phyloP scores from a whole-genome alignment of 1,140 invertebrate species.

The Lepidurus apus region DNA sequence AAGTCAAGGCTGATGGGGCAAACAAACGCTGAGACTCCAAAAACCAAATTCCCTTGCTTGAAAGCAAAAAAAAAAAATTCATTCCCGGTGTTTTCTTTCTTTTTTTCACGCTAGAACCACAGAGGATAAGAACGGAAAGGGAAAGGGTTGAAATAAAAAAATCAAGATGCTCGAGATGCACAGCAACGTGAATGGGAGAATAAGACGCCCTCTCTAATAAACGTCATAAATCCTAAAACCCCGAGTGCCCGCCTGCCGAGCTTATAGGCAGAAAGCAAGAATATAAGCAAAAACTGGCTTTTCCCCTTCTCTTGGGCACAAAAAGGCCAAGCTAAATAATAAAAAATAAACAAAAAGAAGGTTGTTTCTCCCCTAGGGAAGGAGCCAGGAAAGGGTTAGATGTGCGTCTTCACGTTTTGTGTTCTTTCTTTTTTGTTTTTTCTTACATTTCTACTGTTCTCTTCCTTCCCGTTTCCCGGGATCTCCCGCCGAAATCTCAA shows the following conservation, averaged over 20 bases:
- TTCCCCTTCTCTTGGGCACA: not conserved
- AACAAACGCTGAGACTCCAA: not conserved
- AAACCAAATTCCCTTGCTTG: not conserved
- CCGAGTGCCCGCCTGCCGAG: conserved; percentile 3
- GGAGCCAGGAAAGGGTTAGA: not conserved
- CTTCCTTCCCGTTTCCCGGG: conserved; percentile 11
- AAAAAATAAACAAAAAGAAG: conserved; percentile 1
- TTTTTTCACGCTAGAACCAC: not conserved
- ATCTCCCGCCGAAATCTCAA: not conserved
- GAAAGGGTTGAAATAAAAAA: conserved; percentile 19
- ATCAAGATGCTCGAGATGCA: conserved; percentile 8
- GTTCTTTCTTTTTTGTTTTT: not conserved
- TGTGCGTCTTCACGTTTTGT: not conserved
- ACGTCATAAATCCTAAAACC: conserved; percentile 13
- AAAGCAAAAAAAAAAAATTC: not conserved
- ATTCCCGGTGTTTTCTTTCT: not conserved
- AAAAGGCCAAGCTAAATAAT: not conserved
- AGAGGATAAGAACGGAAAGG: not conserved
- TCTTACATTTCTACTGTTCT: not conserved
- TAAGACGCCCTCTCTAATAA: conserved; percentile 8
- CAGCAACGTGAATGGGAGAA: conserved; percentile 3
- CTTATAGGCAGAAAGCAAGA: not conserved
- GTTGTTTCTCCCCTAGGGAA: not conserved
- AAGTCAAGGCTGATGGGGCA: not conserved
- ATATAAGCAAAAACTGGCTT: not conserved